Percentiles rank a stretch among this genome's conserved stretches.
Evolutionary conservation across 1,140 invertebrate genomes (phyloP).

Genomic region (Drosophila ficusphila): DNA sequence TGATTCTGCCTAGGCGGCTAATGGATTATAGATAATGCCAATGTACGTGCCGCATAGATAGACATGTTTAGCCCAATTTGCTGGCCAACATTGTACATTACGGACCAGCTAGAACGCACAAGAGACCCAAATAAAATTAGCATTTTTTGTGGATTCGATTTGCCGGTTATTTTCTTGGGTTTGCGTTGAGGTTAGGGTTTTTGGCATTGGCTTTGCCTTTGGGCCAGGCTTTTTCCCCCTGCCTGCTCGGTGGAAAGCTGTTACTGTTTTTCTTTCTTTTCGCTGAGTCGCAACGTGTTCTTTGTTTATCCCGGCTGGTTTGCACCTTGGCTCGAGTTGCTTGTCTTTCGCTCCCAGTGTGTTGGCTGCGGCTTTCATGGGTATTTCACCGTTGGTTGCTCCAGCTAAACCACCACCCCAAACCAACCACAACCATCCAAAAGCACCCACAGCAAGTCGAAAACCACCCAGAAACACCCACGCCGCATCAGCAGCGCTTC

Average conservation of each 20-base stretch:
- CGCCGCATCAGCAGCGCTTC: slow-evolving; percentile 9
- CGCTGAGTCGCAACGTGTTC: slow-evolving; percentile 46
- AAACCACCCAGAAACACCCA: slow-evolving; percentile 2
- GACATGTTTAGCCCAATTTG: slow-evolving; percentile 46
- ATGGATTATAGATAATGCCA: slow-evolving; percentile 44
- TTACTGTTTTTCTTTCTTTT: slow-evolving; percentile 45
- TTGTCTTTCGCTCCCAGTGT: slow-evolving; percentile 14
- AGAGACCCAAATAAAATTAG: slow-evolving; percentile 19
- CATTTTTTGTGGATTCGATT: slow-evolving; percentile 41
- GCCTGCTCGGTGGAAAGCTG: slow-evolving; percentile 10
- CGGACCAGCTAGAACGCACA: slow-evolving; percentile 4
- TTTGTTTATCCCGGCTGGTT: slow-evolving; percentile 65
- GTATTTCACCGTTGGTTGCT: slow-evolving; percentile 53
- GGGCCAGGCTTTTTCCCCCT: slow-evolving; percentile 7
- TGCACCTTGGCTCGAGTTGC: slow-evolving; percentile 52
- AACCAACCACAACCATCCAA: neutral
- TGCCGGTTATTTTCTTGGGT: slow-evolving; percentile 9
- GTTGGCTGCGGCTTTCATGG: slow-evolving; percentile 53
- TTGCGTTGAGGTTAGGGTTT: slow-evolving; percentile 19
- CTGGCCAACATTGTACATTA: slow-evolving; percentile 24
- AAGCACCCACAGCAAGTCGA: no score
- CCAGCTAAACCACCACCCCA: slow-evolving; percentile 7
- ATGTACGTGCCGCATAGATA: slow-evolving; percentile 41
- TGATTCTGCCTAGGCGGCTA: slow-evolving; percentile 54
- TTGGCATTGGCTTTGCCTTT: neutral